Base-by-base conservation (phyloP, 2,797 vertebrate genomes). In the Schizothorax lantsangensis region DNA sequence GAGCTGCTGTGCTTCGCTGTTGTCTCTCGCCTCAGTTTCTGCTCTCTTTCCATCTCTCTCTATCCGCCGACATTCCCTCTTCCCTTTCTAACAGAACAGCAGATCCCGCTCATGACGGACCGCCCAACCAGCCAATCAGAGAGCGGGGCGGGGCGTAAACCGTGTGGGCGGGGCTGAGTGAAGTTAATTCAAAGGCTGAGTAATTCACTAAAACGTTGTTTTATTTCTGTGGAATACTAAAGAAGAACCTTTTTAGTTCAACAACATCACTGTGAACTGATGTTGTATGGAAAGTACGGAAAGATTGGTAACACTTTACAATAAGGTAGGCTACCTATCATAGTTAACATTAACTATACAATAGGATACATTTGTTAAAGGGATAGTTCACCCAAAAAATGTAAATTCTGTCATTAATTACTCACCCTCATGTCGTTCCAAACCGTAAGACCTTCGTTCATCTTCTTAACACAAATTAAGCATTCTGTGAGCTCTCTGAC, bases 121-220 rank as follows among this genome's bases (percentile, higher is more conserved):
- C 6, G 66, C 62, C 17, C 19, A 59, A 40, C 10, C 75, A 23
- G 68, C 52, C 66, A 83, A 83, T 83, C 66, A 83, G 2, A 57
- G 74, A 30, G 10, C 17, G 23, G 38, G 64, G 36, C 52, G 62
- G 49, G 49, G 6, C 43, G 5, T 47, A 0, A 4, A 0, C 45
- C 19, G 9, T 17, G 43, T 66, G 45, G 73, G 59, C 45, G 59
- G 45, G 83, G 9, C 14, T 49, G 7, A 38, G 12, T n/a, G 45
- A 30, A 30, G 10, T 69, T n/a, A 10, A 6, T 81, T 68, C 5
- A 23, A 69, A 38, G 33, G 11, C 11, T 62, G 59, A 6, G 2
- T 30, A 66, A 66, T 17, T 33, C 62, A 9, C 64, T 33, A 66
- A 14, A 66, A 66, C 5, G 1, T 30, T 15, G 62, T 33, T 66